Percentiles rank a stretch among this genome's conserved stretches.
These are phyloP conservation scores for Myioborus miniatus DNA, from an alignment of 2,797 vertebrate species.

Conservation along the genomic window DNA sequence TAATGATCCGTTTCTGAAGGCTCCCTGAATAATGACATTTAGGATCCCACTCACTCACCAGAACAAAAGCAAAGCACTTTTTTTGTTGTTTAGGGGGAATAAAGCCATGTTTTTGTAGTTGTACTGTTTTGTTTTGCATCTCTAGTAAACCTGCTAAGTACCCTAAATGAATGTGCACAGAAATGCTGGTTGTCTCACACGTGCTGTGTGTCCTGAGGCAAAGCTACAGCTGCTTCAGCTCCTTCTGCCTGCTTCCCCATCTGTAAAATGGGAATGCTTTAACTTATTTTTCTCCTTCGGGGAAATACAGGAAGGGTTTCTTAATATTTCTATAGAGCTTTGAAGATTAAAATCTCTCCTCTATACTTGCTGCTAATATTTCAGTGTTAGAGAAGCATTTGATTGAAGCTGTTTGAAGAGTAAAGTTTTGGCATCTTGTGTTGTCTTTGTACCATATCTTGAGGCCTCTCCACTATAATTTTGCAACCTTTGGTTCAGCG, in stretches of 20 bases:
- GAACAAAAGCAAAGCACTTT: background rate
- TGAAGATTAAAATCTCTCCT: constrained; percentile 66
- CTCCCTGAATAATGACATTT: background rate
- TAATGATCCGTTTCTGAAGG: background rate
- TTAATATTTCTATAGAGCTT: constrained; percentile 48
- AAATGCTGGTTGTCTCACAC: constrained; percentile 15
- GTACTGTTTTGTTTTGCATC: background rate
- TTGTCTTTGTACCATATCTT: constrained; percentile 28
- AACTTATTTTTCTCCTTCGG: constrained; percentile 48
- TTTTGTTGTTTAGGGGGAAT: background rate
- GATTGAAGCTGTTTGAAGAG: constrained; percentile 35
- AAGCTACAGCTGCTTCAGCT: constrained; percentile 40
- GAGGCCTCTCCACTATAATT: constrained; percentile 11
- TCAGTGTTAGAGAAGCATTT: constrained; percentile 14
- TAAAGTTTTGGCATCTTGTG: constrained; percentile 6
- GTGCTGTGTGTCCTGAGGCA: constrained; percentile 42
- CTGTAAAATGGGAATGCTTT: constrained; percentile 53
- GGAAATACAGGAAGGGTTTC: constrained; percentile 22
- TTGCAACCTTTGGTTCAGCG: background rate
- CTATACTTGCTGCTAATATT: constrained; percentile 37
- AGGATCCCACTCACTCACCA: background rate
- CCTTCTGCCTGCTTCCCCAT: background rate
- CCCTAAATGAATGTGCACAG: background rate
- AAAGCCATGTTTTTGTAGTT: background rate
- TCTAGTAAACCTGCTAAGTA: background rate